These are phyloP conservation scores for Cataglyphis rosenhaueri DNA, from an alignment of 2,888 invertebrate genomes.

Conservation along the genomic window DNA sequence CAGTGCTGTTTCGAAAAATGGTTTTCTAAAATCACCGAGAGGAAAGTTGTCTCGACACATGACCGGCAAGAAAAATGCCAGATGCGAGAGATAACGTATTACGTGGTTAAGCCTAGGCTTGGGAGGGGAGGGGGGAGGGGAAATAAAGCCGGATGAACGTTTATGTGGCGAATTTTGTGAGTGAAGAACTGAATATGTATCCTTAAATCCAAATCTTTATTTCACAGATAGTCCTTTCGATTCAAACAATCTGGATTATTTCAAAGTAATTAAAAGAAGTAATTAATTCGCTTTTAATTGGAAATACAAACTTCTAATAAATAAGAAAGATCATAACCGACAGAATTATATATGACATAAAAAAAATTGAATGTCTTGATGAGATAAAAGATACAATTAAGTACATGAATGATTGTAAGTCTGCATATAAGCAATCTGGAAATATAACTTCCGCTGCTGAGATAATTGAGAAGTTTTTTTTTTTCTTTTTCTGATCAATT, in stretches of 20 bases:
- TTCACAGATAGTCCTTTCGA: not conserved
- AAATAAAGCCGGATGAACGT: constrained; percentile 16
- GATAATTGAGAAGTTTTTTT: constrained; percentile 44
- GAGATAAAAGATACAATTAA: constrained; percentile 10
- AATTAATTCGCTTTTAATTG: not conserved
- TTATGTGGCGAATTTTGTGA: not conserved
- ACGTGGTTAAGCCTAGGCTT: constrained; percentile 22
- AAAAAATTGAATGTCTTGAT: not conserved
- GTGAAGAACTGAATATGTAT: not conserved
- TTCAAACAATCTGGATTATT: not conserved
- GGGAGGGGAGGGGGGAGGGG: too few species aligned
- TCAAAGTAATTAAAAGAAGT: not conserved
- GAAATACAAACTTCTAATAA: not conserved
- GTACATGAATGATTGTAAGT: constrained; percentile 11
- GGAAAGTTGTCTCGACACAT: constrained; percentile 16
- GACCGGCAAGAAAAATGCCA: constrained; percentile 32
- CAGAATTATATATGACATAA: not conserved
- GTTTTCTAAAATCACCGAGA: constrained; percentile 16
- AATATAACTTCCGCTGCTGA: constrained; percentile 33
- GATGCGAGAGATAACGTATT: constrained; percentile 22
- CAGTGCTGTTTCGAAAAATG: constrained; percentile 50
- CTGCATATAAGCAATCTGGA: constrained; percentile 27
- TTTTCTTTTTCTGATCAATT: constrained; percentile 38
- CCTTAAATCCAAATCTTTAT: not conserved
- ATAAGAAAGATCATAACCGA: not conserved